phyloP scores from a whole-genome alignment of 2,888 invertebrate genomes.

The Metellina segmentata region DNA sequence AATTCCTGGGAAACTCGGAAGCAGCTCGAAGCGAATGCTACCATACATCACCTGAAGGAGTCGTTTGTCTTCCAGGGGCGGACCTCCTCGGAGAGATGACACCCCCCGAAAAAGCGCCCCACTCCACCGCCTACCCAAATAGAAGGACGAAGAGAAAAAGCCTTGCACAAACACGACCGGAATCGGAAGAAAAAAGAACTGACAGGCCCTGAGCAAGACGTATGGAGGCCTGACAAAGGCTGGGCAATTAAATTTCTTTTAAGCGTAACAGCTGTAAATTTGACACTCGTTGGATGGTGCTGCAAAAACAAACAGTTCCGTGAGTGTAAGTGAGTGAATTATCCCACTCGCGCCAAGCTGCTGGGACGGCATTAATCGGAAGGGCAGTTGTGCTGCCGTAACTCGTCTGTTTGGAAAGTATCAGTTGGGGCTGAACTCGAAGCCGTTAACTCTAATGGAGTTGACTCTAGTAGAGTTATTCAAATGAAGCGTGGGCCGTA shows the following conservation, averaged over 20 bases:
- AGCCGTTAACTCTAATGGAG: too few species aligned
- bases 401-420: too few species aligned
- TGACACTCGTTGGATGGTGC: constrained; percentile 48
- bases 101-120: not conserved
- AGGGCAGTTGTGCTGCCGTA: too few species aligned
- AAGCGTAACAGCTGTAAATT: constrained; percentile 71
- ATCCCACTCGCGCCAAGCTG: too few species aligned
- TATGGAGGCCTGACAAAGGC: constrained; percentile 59
- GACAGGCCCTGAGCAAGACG: constrained; percentile 69
- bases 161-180: not conserved
- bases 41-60: constrained; percentile 71
- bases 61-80: constrained; percentile 67
- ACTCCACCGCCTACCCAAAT: constrained; percentile 22
- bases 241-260: constrained; percentile 74
- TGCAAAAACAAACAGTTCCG: constrained; percentile 53
- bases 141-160: constrained; percentile 3
- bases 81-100: constrained; percentile 55
- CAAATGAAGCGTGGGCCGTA: too few species aligned
- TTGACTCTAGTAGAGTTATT: too few species aligned
- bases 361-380: too few species aligned
- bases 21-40: constrained; percentile 7
- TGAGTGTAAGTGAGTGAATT: too few species aligned
- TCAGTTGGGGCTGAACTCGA: too few species aligned
- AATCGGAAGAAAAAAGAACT: constrained; percentile 4
- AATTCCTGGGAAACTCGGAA: constrained; percentile 18